Conservation (phyloP, 2,113 vertebrate species). For the Rafetus swinhoei region DNA sequence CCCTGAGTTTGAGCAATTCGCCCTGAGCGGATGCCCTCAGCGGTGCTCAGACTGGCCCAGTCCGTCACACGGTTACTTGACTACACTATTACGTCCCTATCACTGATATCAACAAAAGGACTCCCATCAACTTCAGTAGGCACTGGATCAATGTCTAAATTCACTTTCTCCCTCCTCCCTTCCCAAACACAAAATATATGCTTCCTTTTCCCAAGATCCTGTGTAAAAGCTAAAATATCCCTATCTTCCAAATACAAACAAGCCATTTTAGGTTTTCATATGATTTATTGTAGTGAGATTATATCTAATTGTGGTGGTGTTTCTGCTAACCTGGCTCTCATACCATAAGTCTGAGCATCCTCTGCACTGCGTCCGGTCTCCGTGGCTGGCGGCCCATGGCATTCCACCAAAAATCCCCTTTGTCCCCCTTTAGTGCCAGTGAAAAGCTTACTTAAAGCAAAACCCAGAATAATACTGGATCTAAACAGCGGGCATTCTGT, state of each 20-base stretch:
- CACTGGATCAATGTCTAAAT: neutral
- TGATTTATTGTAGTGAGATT: neutral
- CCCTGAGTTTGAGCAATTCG: too few species aligned
- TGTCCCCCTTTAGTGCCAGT: neutral
- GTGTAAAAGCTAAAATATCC: neutral
- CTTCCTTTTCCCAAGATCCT: neutral
- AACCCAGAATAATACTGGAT: constrained; percentile 1
- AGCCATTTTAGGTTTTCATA: neutral
- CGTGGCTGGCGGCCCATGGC: neutral
- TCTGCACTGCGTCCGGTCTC: neutral
- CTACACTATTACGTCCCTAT: too few species aligned
- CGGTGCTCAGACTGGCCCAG: too few species aligned
- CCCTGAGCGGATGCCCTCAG: too few species aligned
- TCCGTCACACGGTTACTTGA: too few species aligned
- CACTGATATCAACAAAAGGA: neutral
- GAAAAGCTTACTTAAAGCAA: constrained; percentile 33
- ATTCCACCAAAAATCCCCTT: constrained; percentile 8
- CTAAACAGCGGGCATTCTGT: constrained; percentile 30
- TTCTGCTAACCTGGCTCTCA: neutral
- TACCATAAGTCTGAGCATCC: neutral
- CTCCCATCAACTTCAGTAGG: accelerated
- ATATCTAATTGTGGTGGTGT: neutral
- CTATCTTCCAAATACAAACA: neutral
- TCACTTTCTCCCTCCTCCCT: neutral
- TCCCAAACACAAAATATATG: neutral